Evolutionary conservation across 92 coral and sea anemone genomes (phyloP).

Genomic region (Palythoa grandiflora): DNA sequence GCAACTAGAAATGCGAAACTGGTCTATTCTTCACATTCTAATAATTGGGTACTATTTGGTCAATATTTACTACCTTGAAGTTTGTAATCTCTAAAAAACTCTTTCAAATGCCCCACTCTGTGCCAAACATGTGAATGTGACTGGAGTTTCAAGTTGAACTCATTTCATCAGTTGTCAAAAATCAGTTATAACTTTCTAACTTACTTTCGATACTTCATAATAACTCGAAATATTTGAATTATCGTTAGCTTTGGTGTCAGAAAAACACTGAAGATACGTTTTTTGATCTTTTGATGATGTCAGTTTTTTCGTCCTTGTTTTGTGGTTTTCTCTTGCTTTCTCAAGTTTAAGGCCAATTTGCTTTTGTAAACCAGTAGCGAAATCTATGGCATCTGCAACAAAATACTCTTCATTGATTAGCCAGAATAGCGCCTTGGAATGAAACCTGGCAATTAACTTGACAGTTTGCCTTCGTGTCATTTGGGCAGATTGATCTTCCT

Average conservation of each 20-base stretch:
- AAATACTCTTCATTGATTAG: no score
- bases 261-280: no score
- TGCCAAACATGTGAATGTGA: neutral
- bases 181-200: neutral
- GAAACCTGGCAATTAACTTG: no score
- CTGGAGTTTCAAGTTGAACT: neutral
- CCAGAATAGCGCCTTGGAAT: no score
- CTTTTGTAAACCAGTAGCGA: neutral
- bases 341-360: neutral
- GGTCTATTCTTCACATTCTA: no score
- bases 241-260: no score
- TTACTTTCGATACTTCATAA: neutral
- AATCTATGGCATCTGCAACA: no score
- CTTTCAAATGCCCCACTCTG: neutral
- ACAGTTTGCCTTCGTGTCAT: no score
- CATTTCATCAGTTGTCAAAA: neutral
- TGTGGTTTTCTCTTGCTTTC: neutral
- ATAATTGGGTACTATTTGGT: neutral
- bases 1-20: no score
- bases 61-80: neutral
- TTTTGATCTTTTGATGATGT: no score
- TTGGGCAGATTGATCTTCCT: neutral
- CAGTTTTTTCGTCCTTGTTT: no score
- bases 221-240: neutral
- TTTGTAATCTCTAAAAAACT: no score